These are phyloP conservation scores for Clinocottus analis DNA, from an alignment of 2,113 vertebrate genomes.

Conservation along the genomic window DNA sequence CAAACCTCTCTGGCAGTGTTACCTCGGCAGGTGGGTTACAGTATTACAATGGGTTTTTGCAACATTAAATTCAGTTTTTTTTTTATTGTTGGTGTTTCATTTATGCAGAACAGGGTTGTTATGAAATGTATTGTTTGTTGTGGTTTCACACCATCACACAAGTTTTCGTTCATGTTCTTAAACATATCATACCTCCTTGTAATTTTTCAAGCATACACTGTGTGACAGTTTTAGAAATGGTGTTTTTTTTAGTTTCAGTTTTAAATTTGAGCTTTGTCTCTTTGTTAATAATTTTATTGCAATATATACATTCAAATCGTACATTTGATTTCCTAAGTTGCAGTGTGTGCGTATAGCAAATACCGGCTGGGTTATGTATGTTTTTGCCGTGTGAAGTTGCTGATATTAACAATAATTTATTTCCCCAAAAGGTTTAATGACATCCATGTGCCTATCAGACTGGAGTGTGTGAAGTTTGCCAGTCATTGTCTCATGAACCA, in stretches of 20 bases:
- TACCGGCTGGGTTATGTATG: not conserved
- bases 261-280: not conserved
- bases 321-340: not conserved
- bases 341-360: not conserved
- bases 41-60: not conserved
- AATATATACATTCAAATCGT: not conserved
- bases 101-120: not conserved
- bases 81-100: not conserved
- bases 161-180: too few species aligned
- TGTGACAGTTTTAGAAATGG: not conserved
- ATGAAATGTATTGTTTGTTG: not conserved
- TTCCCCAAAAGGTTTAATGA: constrained; percentile 91
- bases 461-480: constrained; percentile 99
- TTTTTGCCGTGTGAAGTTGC: not conserved
- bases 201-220: not conserved
- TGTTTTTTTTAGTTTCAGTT: not conserved
- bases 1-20: constrained; percentile 99
- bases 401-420: not conserved
- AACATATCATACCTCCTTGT: not conserved
- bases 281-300: not conserved
- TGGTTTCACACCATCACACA: not conserved
- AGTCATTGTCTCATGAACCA: constrained; percentile 99
- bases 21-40: constrained; percentile 91
- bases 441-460: constrained; percentile 97
- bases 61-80: not conserved